A percentile compares a stretch with the other conserved stretches of the same genome.
Evolutionary conservation across 2,113 vertebrate genomes (phyloP).

Genomic region (Amphilophus citrinellus): DNA sequence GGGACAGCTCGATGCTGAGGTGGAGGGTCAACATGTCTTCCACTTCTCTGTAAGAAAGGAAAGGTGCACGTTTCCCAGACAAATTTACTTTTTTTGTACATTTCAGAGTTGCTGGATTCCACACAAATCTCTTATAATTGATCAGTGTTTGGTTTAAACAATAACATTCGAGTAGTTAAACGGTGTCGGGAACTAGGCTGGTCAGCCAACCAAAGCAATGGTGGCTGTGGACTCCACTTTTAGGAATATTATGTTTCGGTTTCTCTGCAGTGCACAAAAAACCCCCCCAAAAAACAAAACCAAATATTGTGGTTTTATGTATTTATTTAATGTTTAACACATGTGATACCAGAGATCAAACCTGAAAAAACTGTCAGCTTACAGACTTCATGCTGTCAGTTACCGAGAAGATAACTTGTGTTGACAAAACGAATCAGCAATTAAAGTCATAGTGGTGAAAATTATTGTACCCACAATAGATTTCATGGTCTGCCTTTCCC

Average conservation of each 20-base stretch:
- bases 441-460: neutral
- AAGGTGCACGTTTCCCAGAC: neutral
- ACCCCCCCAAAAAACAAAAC: too few relatives aligned
- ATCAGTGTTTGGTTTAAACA: neutral
- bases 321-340: too few relatives aligned
- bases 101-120: neutral
- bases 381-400: neutral
- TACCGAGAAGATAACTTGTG: neutral
- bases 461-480: neutral
- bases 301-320: too few relatives aligned
- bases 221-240: too few relatives aligned
- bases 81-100: neutral
- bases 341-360: neutral
- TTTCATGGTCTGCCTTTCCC: neutral
- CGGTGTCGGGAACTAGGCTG: too few relatives aligned
- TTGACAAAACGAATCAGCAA: accelerated
- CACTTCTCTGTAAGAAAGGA: neutral
- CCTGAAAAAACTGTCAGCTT: neutral
- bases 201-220: too few relatives aligned
- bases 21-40: neutral
- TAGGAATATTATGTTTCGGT: too few relatives aligned
- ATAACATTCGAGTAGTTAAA: neutral
- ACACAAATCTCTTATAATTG: neutral
- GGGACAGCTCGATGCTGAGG: too few relatives aligned
- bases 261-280: too few relatives aligned